Conservation (phyloP, 1,140 invertebrate genomes). For the Lysiphlebus fabarum region DNA sequence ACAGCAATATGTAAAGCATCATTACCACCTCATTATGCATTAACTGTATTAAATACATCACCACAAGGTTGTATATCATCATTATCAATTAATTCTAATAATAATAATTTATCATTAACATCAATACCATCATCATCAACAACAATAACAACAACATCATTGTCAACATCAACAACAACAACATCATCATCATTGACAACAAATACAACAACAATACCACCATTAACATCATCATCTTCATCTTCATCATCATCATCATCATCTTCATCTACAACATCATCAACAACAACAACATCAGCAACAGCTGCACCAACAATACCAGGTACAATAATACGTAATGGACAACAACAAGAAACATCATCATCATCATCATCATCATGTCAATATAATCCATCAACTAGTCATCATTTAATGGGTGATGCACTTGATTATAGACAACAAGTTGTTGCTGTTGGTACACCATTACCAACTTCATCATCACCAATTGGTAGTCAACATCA, state of each 20-base stretch:
- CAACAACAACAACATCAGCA: background rate
- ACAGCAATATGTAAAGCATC: conserved; percentile 92
- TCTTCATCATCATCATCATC: background rate
- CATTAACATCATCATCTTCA: background rate
- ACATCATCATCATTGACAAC: conserved; percentile 41
- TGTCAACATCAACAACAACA: conserved; percentile 1
- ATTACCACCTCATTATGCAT: conserved; percentile 90
- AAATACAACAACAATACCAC: conserved; percentile 49
- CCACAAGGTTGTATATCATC: conserved; percentile 54
- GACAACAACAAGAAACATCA: background rate
- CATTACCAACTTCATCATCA: conserved; percentile 77
- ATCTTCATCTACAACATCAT: background rate
- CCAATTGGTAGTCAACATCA: conserved; percentile 73
- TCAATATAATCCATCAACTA: conserved; percentile 54
- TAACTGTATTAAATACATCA: conserved; percentile 75
- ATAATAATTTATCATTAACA: conserved; percentile 14
- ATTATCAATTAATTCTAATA: conserved; percentile 42
- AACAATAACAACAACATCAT: conserved; percentile 9
- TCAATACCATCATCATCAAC: background rate
- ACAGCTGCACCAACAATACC: background rate
- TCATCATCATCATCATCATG: conserved; percentile 30
- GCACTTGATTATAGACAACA: conserved; percentile 74
- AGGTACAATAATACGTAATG: background rate
- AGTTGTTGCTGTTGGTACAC: conserved; percentile 91
- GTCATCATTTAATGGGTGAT: conserved; percentile 47